Base-by-base conservation (phyloP, 37 sponge, comb jelly and placozoan species). In the Amphimedon queenslandica region DNA sequence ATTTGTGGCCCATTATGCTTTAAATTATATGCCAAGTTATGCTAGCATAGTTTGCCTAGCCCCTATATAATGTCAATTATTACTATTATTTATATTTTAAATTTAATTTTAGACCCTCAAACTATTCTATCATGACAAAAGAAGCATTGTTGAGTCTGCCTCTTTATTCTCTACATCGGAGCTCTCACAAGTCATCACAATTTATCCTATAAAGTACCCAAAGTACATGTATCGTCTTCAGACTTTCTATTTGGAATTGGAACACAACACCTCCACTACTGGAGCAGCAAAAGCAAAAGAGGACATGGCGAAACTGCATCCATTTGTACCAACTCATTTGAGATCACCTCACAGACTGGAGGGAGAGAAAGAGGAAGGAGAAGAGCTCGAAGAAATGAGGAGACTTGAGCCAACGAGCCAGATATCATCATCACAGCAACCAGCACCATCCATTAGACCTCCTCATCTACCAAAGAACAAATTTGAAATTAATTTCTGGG, bases 401-500 rank as follows among this genome's bases (percentile, higher is more conserved):
- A 60, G 21, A n/a, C 8, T n/a, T 11, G 61, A 60, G 61, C 5
- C 23, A 60, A 11, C 30, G 57, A 55, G 2, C 4, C 18, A 57
- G 20, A 3, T 5, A 25, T 6, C 58, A 11, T 4, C 11, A 1
- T 1, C 28, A 2, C 20, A 21, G 43, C 61, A 0, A 42, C 65
- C 66, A n/a, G 33, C 31, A 25, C 24, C 5, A 13, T n/a, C 5
- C 28, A 31, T 77, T 2, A 60, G 71, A 11, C 73, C 77, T 1
- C 25, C 66, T 42, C 60, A 75, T 32, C 37, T 69, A 4, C 84
- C 90, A 25, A 77, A 72, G 58, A 76, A 77, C 47, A 72, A 69
- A 34, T 81, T 74, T 60, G 91, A 90, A 35, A 27, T 85, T 0
- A 67, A 69, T 23, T 41, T 32, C 39, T 90, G 91, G 91, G 87